Conservation (phyloP, 2,113 vertebrate genomes). For the Perca schrenkii region DNA sequence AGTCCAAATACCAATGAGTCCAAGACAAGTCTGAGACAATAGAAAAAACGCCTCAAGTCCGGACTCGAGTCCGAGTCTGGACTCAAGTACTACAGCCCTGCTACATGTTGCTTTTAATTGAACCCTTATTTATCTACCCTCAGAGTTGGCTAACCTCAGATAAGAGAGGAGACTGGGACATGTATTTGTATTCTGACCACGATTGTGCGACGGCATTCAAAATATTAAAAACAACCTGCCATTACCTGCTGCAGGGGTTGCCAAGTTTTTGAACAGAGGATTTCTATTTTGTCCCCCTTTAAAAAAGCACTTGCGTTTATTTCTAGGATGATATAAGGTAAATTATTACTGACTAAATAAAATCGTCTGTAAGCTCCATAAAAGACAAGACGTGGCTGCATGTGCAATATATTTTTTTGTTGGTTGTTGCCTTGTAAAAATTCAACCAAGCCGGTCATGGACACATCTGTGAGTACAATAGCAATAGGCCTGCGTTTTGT, state of each 20-base stretch:
- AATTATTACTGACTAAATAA: constrained; percentile 36
- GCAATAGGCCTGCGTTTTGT: not conserved
- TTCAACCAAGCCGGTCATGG: not conserved
- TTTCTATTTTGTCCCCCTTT: constrained; percentile 43
- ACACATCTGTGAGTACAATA: not conserved
- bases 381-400: constrained; percentile 10
- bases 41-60: too few species aligned
- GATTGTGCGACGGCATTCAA: constrained; percentile 13
- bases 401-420: not conserved
- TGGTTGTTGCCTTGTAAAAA: not conserved
- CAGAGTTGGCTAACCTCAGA: constrained; percentile 38
- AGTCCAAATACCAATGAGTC: too few species aligned
- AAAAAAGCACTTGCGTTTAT: constrained; percentile 50
- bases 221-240: constrained; percentile 32
- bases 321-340: constrained; percentile 31
- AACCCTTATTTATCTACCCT: constrained; percentile 16
- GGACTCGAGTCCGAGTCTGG: too few species aligned
- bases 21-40: too few species aligned
- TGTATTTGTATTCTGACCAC: constrained; percentile 44
- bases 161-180: constrained; percentile 14
- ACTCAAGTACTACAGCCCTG: too few species aligned
- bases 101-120: constrained; percentile 1
- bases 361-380: not conserved
- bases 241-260: constrained; percentile 14
- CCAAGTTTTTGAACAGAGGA: constrained; percentile 32